A percentile compares a stretch with the other conserved stretches of the same genome.
Conservation (phyloP, 2,113 vertebrate genomes). For the Salminus brasiliensis region DNA sequence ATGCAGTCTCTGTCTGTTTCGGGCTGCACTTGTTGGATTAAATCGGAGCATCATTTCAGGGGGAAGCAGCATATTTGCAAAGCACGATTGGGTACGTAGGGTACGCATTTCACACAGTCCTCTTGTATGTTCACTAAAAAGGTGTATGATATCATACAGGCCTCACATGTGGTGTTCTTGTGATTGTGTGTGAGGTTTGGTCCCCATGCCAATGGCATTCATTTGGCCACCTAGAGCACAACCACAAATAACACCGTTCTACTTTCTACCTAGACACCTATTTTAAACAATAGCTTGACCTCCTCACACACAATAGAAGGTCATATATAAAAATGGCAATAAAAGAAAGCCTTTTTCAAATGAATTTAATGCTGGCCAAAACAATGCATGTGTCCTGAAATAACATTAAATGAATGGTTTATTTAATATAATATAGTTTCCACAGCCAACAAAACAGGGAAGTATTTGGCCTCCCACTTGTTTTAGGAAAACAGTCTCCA, state of each 20-base stretch:
- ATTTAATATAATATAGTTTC: not conserved
- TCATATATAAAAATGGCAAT: slow-evolving; percentile 17
- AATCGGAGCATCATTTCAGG: slow-evolving; percentile 3
- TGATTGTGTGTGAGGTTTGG: not conserved
- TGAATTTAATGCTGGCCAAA: not conserved
- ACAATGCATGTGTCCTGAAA: not conserved
- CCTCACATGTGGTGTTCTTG: too few species aligned
- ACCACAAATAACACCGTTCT: slow-evolving; percentile 13
- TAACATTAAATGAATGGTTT: not conserved
- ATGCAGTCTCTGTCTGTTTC: not conserved
- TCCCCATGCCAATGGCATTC: not conserved
- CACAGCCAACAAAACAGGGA: not conserved
- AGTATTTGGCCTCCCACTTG: too few species aligned
- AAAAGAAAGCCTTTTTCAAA: slow-evolving; percentile 9
- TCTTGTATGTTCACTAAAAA: not conserved
- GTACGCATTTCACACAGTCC: not conserved
- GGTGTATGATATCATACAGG: not conserved
- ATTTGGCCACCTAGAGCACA: slow-evolving; percentile 6
- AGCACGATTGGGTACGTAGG: not conserved
- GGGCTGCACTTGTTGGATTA: not conserved
- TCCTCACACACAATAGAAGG: slow-evolving; percentile 24
- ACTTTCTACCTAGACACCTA: not conserved
- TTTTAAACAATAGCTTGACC: slow-evolving; percentile 30
- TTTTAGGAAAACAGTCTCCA: too few species aligned
- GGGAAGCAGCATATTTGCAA: not conserved